Evolutionary conservation across 2,797 vertebrate genomes (phyloP), one percentile per base, ranked within the genome.

Genomic region (Leptodactylus fallax): DNA sequence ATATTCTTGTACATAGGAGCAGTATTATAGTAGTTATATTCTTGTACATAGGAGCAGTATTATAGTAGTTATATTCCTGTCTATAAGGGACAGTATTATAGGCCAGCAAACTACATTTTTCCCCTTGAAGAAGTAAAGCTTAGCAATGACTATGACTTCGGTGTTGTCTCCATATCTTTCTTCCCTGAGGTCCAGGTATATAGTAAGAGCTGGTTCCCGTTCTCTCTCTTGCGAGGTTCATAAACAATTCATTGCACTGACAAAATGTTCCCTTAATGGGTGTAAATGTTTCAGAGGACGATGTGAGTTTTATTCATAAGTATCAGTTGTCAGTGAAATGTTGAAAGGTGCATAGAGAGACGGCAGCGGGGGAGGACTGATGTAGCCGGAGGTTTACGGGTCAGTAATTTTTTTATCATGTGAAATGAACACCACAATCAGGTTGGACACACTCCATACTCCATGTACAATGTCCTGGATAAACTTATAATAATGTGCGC

Each of bases 231-330:
- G 11, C 49, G 6, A 61, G 8, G 1, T 53, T 86, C 78, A 90
- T 90, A 23, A 90, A 85, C 56, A 81, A 79, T 89, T 85, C 71
- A 90, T 87, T 51, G 11, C 14, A 19, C 3, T 81, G 36, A 85
- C 81, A 81, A 85, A 85, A 87, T 67, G 72, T 65, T 82, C 76
- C 7, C n/a, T 23, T 83, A 45, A 81, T 63, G 84, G 83, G 36
- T 86, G 81, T 79, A 79, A 79, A 90, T 90, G 87, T 90, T 91
- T 91, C 77, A 90, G 72, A 67, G 56, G 63, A 53, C 83, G 19
- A 60, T 77, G 78, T 89, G 78, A 87, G 58, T 76, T 81, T 69
- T 83, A 55, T 60, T 83, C 85, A 74, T 82, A 60, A 79, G 67
- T 86, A 85, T 74, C 85, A 14, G n/a, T 63, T 90, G 86, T 84